phyloP scores from a whole-genome alignment of 1,140 invertebrate species.

The Monochamus saltuarius region DNA sequence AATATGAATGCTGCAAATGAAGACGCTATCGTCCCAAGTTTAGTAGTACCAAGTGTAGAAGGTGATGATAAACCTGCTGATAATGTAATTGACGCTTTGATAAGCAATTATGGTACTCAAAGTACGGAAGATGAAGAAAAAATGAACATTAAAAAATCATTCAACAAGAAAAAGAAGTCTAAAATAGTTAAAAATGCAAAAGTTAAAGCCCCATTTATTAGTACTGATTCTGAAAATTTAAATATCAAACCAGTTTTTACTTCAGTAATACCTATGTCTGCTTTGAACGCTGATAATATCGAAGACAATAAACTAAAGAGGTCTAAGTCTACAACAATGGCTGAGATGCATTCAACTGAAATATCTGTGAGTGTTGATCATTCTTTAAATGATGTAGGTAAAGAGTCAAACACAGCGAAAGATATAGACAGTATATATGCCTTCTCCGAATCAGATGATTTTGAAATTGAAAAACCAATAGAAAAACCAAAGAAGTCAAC shows the following conservation, averaged over 20 bases:
- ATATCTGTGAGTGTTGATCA: neutral
- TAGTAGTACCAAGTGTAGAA: neutral
- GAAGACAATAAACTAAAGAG: neutral
- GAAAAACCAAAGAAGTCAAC: constrained; percentile 2
- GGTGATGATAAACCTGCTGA: too few relatives aligned
- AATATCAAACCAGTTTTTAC: too few relatives aligned
- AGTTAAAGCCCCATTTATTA: too few relatives aligned
- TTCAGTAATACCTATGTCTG: too few relatives aligned
- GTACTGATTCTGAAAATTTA: too few relatives aligned
- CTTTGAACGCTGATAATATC: neutral
- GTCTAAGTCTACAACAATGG: neutral
- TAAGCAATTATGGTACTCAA: neutral
- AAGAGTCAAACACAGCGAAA: neutral
- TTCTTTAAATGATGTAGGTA: neutral
- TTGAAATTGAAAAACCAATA: constrained; percentile 13
- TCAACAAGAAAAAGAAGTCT: neutral
- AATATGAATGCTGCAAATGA: neutral
- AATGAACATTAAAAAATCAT: constrained; percentile 1
- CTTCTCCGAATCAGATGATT: constrained; percentile 15
- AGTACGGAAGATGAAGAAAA: constrained; percentile 5
- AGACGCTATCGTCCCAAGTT: neutral
- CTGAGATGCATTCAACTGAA: neutral
- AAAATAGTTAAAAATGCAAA: neutral
- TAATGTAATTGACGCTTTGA: neutral
- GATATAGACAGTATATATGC: constrained; percentile 16